phyloP scores from a whole-genome alignment of 30 jellyfish, hydroid and myxozoan genomes.

The Hydractinia symbiolongicarpus region DNA sequence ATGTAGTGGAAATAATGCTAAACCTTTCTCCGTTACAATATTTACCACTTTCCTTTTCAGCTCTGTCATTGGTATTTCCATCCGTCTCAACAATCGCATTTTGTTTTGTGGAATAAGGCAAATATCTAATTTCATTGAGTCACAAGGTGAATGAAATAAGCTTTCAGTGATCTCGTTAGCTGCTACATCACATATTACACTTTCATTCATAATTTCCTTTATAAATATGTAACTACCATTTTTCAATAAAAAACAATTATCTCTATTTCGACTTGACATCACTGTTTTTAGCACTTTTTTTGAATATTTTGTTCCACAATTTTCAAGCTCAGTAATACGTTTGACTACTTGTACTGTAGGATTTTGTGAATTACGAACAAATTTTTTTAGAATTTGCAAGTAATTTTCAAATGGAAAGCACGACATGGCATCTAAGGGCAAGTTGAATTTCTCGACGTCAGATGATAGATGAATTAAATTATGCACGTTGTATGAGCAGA shows the following conservation, averaged over 20 bases:
- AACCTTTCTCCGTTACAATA: too few species aligned
- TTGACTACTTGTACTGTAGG: slow-evolving; percentile 24
- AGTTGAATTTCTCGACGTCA: slow-evolving; percentile 24
- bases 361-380: slow-evolving; percentile 10
- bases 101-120: too few species aligned
- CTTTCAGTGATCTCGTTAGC: too few species aligned
- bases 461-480: slow-evolving; percentile 25
- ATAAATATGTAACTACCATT: neutral
- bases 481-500: slow-evolving; percentile 50
- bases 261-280: neutral
- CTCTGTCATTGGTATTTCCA: too few species aligned
- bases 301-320: neutral
- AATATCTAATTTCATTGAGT: too few species aligned
- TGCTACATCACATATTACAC: neutral
- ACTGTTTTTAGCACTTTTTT: neutral
- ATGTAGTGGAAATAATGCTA: too few species aligned
- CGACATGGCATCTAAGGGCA: slow-evolving; percentile 27
- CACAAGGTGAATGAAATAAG: too few species aligned
- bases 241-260: neutral
- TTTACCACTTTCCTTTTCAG: too few species aligned
- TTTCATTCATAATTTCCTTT: neutral
- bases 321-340: neutral
- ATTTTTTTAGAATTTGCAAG: slow-evolving; percentile 21
- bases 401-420: slow-evolving; percentile 30
- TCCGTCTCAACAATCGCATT: too few species aligned